Conservation (phyloP, 1,140 invertebrate species). For the Vanessa tameamea region DNA sequence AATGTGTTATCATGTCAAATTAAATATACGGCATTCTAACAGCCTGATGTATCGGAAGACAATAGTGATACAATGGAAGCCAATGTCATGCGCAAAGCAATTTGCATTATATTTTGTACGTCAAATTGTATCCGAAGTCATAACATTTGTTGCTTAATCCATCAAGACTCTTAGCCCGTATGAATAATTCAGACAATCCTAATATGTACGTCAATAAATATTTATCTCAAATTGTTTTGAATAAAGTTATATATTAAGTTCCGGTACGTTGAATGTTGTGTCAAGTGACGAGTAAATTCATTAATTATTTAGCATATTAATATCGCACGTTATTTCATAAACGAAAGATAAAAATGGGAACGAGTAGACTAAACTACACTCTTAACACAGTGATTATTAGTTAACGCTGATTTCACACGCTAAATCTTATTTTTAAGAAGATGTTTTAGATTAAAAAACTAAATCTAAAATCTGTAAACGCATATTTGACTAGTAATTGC, state of each 20-base stretch:
- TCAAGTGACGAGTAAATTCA: not conserved
- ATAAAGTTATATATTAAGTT: conserved; percentile 17
- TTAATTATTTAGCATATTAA: not conserved
- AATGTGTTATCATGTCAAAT: conserved; percentile 1
- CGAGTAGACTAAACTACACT: too few relatives aligned
- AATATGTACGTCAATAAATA: conserved; percentile 24
- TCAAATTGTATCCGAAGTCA: conserved; percentile 29
- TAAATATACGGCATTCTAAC: conserved; percentile 13
- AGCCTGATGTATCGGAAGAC: conserved; percentile 22
- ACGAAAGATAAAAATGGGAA: too few relatives aligned
- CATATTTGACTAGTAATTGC: too few relatives aligned
- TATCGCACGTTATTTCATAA: too few relatives aligned
- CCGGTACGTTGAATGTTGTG: not conserved
- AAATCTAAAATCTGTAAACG: too few relatives aligned
- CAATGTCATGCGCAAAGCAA: conserved; percentile 19
- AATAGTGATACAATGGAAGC: conserved; percentile 26
- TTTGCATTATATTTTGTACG: conserved; percentile 30
- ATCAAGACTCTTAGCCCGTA: conserved; percentile 15
- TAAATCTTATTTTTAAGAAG: too few relatives aligned
- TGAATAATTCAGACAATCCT: conserved; percentile 30
- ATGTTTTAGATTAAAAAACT: too few relatives aligned
- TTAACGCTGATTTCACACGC: too few relatives aligned
- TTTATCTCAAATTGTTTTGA: conserved; percentile 24
- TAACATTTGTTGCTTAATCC: conserved; percentile 30
- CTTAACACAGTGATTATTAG: too few relatives aligned